Percentiles rank a stretch among this genome's conserved stretches.
phyloP scores from a whole-genome alignment of 2,888 invertebrate genomes.

The Stenotaenia linearis region DNA sequence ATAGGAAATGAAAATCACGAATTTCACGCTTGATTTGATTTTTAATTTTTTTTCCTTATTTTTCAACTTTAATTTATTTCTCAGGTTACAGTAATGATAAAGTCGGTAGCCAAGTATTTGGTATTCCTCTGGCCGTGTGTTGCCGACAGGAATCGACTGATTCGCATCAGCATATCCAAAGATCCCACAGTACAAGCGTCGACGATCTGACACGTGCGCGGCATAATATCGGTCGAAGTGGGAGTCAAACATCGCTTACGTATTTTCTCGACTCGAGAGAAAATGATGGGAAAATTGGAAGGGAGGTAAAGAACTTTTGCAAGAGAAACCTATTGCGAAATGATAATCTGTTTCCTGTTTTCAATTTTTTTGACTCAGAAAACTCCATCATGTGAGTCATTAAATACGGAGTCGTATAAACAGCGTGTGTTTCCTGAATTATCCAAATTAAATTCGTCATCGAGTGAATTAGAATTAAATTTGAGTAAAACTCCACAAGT shows the following conservation, averaged over 20 bases:
- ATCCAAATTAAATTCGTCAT: not conserved
- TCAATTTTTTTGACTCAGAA: too few species aligned
- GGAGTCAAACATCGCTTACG: constrained; percentile 36
- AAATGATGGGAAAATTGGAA: constrained; percentile 20
- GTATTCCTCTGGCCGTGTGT: constrained; percentile 75
- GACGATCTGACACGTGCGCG: constrained; percentile 34
- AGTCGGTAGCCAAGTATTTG: constrained; percentile 65
- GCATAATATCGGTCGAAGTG: constrained; percentile 24
- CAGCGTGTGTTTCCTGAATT: constrained; percentile 38
- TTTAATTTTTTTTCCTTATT: too few species aligned
- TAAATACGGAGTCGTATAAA: not conserved
- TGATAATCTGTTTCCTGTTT: constrained; percentile 4
- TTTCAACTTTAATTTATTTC: not conserved
- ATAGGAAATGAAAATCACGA: not conserved
- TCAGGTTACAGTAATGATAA: not conserved
- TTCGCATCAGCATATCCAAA: constrained; percentile 2
- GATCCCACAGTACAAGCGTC: constrained; percentile 33
- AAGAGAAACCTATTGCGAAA: not conserved
- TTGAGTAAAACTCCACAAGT: constrained; percentile 50
- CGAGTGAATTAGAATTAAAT: constrained; percentile 44
- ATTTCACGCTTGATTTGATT: too few species aligned
- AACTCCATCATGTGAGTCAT: constrained; percentile 6
- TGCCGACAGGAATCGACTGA: constrained; percentile 65
- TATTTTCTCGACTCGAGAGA: constrained; percentile 31
- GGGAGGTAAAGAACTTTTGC: not conserved